Evolutionary conservation across 1,140 invertebrate species (phyloP).

Genomic region (Asobara japonica): DNA sequence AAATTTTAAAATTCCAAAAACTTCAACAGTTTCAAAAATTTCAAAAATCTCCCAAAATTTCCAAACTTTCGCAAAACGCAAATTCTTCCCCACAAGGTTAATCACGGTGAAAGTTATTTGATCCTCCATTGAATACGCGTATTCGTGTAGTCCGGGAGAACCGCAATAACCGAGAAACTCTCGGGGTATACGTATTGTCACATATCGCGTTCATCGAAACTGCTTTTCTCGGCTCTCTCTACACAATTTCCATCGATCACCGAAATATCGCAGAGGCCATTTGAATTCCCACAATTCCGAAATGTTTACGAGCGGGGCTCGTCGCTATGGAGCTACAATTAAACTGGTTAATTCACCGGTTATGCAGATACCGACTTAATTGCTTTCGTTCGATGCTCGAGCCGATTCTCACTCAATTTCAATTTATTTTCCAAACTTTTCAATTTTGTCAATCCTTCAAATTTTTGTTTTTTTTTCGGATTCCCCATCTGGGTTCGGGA

Average conservation of each 20-base stretch:
- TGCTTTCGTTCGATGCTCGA: not conserved
- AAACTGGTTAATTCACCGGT: not conserved
- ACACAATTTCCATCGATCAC: slow-evolving; percentile 8
- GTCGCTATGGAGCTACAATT: not conserved
- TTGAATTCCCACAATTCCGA: not conserved
- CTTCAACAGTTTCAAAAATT: too few species aligned
- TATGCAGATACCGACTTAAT: not conserved
- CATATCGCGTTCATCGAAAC: slow-evolving; percentile 2
- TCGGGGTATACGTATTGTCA: slow-evolving; percentile 1
- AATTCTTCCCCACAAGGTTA: not conserved
- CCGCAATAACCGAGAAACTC: slow-evolving; percentile 17
- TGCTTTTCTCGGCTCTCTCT: not conserved
- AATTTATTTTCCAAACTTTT: too few species aligned
- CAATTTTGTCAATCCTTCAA: too few species aligned
- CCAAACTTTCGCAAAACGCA: too few species aligned
- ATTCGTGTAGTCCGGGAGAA: slow-evolving; percentile 13
- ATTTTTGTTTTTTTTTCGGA: too few species aligned
- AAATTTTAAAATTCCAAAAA: too few species aligned
- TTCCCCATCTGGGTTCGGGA: too few species aligned
- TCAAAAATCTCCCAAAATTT: too few species aligned
- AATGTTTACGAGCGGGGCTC: not conserved
- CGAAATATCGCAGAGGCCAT: not conserved
- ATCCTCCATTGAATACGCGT: slow-evolving; percentile 20
- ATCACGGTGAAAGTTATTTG: slow-evolving; percentile 26
- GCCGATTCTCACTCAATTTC: not conserved